Evolutionary conservation across 1,140 invertebrate species (phyloP).

Genomic region (Triops cancriformis): DNA sequence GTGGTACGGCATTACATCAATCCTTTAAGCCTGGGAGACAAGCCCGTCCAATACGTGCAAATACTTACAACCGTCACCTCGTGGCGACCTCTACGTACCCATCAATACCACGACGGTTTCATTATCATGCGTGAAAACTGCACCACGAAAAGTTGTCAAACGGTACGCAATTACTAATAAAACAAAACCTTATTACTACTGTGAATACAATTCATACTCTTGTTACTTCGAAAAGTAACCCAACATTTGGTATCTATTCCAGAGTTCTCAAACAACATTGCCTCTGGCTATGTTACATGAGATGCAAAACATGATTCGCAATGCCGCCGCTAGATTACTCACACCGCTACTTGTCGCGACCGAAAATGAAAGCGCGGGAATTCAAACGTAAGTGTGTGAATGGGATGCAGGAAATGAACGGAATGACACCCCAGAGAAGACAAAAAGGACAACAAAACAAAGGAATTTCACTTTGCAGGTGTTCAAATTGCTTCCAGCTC

Average conservation of each 20-base stretch:
- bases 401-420: background rate
- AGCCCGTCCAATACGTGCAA: constrained; percentile 34
- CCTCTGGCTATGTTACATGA: background rate
- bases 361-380: background rate
- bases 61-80: constrained; percentile 36
- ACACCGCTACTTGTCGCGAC: constrained; percentile 31
- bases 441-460: background rate
- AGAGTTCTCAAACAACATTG: background rate
- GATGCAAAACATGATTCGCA: background rate
- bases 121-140: constrained; percentile 33
- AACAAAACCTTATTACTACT: too few relatives aligned
- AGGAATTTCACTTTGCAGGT: constrained; percentile 31
- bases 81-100: constrained; percentile 34
- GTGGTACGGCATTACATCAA: constrained; percentile 16
- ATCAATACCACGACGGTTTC: constrained; percentile 34
- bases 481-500: constrained; percentile 38
- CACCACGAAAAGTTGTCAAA: constrained; percentile 19
- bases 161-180: background rate
- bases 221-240: too few relatives aligned
- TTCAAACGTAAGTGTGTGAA: constrained; percentile 16
- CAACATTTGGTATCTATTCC: background rate
- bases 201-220: too few relatives aligned
- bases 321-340: constrained; percentile 25
- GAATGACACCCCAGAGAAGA: background rate
- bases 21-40: constrained; percentile 30